Percentiles rank a stretch among this genome's conserved stretches.
Evolutionary conservation across 2,113 vertebrate species (phyloP).

Genomic region (Zootoca vivipara): DNA sequence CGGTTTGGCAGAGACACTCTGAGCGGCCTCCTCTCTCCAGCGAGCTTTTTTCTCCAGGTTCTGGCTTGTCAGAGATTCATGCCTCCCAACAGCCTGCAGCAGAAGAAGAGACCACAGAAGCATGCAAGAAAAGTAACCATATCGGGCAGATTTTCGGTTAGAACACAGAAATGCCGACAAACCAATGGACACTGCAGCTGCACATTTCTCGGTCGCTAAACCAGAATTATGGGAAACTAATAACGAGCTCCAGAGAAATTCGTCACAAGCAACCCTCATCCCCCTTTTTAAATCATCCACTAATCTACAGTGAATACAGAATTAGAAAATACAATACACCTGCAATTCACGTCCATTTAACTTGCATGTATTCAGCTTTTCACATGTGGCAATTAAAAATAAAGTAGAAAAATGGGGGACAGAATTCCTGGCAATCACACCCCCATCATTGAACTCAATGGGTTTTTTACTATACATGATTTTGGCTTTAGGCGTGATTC

Average conservation of each 20-base stretch:
- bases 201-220: background rate
- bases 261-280: background rate
- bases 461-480: too few species aligned
- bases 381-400: too few species aligned
- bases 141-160: background rate
- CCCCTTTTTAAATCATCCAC: too few species aligned
- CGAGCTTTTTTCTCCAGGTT: slow-evolving; percentile 89
- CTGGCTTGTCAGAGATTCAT: slow-evolving; percentile 76
- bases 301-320: too few species aligned
- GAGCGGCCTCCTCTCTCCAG: slow-evolving; percentile 67
- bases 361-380: too few species aligned
- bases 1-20: slow-evolving; percentile 46
- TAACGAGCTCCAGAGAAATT: background rate
- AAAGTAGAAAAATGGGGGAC: too few species aligned
- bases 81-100: slow-evolving; percentile 78
- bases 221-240: background rate
- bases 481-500: too few species aligned
- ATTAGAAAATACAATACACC: too few species aligned
- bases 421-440: too few species aligned
- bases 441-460: too few species aligned
- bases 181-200: background rate
- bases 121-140: background rate
- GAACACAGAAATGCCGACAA: background rate
- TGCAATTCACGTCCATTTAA: too few species aligned
- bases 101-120: background rate